Base-by-base conservation (phyloP, 2,888 invertebrate genomes). In the Drosophila koepferae region DNA sequence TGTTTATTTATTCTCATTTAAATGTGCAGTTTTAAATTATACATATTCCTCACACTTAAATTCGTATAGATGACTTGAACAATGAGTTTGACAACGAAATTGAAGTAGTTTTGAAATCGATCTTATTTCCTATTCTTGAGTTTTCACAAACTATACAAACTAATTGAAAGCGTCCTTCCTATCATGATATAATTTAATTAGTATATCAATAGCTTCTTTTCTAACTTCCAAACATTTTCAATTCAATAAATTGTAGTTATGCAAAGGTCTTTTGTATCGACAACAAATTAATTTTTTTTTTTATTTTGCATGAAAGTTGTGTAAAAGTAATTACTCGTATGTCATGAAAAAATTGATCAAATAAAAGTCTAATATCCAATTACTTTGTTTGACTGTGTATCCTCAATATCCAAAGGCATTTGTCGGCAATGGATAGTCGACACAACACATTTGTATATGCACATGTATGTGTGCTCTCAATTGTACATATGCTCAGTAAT, bases 341-440 rank as follows among this genome's bases (percentile, higher is more conserved):
- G 48, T 9, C 40, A 49, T 40, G 48, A 8, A 34, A 23, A 28
- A 55, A 55, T 31, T 38, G 38, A 68, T 68, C 65, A 65, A 65
- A 56, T 54, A 43, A 20, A 56, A 54, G 43, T 67, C 36, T 41
- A 43, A 54, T 48, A 69, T 59, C 68, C 69, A 69, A 69, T 67
- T 67, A 67, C 53, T 38, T 10, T 59, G 34, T 36, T 66, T 36
- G 67, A 53, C 54, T 49, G 41, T 55, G 49, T 51, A 58, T 63
- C 48, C 40, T n/a, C 48, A 60, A 66, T 72, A 48, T 72, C 46
- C 58, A 23, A 55, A 44, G 62, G 43, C 67, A 46, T 40, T 58
- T 58, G 16, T 3, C 18, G 49, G 18, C 34, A 18, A 51, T 36
- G 51, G 51, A 55, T 28, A 46, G 36, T 20, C 31, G 34, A 48